A percentile compares a stretch with the other conserved stretches of the same genome.
Evolutionary conservation across 2,888 invertebrate genomes (phyloP).

Genomic region (Nematopogon swammerdamellus): DNA sequence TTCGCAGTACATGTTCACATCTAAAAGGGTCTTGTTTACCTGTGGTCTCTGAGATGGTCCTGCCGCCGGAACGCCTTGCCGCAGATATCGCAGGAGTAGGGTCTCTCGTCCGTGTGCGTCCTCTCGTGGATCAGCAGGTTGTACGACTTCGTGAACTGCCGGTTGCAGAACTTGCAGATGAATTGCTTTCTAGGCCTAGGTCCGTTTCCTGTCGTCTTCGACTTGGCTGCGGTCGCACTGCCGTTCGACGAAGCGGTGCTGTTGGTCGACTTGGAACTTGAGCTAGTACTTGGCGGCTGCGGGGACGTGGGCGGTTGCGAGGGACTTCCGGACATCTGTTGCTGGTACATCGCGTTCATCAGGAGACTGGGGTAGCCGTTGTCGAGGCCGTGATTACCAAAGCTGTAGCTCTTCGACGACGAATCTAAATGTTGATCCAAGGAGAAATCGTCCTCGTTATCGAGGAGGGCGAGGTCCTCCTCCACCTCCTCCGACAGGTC

Average conservation of each 20-base stretch:
- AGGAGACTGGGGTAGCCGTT: conserved; percentile 68
- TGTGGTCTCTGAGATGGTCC: conserved; percentile 92
- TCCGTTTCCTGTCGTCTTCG: conserved; percentile 53
- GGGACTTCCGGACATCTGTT: conserved; percentile 48
- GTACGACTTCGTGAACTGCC: conserved; percentile 97
- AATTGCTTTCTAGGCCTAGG: conserved; percentile 95
- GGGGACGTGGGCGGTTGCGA: conserved; percentile 44
- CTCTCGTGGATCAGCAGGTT: conserved; percentile 96
- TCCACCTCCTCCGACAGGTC: conserved; percentile 70
- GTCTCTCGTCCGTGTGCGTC: conserved; percentile 96
- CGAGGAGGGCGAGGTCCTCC: conserved; percentile 71
- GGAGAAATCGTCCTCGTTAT: conserved; percentile 70
- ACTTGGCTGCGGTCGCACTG: conserved; percentile 44
- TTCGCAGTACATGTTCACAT: no score
- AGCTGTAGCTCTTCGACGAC: conserved; percentile 39
- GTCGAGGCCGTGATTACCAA: conserved; percentile 56
- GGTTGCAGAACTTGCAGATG: conserved; percentile 96
- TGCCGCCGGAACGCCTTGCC: conserved; percentile 97
- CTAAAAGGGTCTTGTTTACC: conserved; percentile 65
- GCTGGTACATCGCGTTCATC: conserved; percentile 66
- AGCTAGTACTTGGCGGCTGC: conserved; percentile 35
- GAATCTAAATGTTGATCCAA: conserved; percentile 54
- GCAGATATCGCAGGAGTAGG: conserved; percentile 97
- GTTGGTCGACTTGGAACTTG: conserved; percentile 39
- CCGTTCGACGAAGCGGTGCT: conserved; percentile 43